Conservation (phyloP, 2,888 invertebrate species). For the Melolontha melolontha region DNA sequence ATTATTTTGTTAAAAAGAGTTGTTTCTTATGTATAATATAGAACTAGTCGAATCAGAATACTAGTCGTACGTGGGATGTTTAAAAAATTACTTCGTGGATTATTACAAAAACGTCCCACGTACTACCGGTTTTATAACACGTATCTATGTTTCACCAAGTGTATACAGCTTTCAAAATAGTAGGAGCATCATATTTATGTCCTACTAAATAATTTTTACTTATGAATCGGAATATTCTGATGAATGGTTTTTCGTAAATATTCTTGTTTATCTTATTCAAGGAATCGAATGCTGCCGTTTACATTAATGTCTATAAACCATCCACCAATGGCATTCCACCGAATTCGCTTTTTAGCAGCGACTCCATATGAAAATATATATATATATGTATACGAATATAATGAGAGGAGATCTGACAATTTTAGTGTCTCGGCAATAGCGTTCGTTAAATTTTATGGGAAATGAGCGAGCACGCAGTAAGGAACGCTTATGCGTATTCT, state of each 20-base stretch:
- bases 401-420: not conserved
- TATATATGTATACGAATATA: not conserved
- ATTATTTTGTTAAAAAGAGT: no score
- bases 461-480: not conserved
- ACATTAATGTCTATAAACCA: not conserved
- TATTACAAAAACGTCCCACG: constrained; percentile 13
- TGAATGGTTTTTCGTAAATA: constrained; percentile 29
- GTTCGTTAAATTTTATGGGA: constrained; percentile 20
- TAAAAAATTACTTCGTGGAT: not conserved
- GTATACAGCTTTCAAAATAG: not conserved
- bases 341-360: not conserved
- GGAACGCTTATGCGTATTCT: constrained; percentile 1
- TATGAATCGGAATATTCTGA: constrained; percentile 35
- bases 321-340: constrained; percentile 9
- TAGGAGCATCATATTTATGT: constrained; percentile 18
- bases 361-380: constrained; percentile 1
- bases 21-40: no score
- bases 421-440: constrained; percentile 13
- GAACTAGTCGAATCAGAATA: no score
- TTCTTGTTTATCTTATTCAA: constrained; percentile 23
- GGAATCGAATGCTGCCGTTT: not conserved
- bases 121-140: constrained; percentile 16
- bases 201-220: constrained; percentile 29
- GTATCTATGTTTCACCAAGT: constrained; percentile 10
- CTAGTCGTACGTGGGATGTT: no score